These are phyloP conservation scores for Odontocolon sp. DNA, from an alignment of 2,888 invertebrate species.

Conservation along the genomic window DNA sequence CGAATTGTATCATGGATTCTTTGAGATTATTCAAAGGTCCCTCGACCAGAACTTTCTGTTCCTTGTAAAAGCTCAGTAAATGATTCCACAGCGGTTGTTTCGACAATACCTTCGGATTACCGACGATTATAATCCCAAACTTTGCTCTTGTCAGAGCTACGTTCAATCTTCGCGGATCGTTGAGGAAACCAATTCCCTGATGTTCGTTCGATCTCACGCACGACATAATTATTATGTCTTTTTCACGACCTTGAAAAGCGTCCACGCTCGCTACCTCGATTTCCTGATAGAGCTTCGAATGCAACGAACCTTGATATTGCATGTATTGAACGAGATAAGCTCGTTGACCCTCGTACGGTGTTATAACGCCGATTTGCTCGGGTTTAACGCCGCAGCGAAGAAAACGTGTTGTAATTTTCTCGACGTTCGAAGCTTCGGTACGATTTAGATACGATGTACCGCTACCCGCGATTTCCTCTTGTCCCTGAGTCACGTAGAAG, in stretches of 20 bases:
- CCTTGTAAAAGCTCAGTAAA: constrained; percentile 97
- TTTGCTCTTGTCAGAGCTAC: constrained; percentile 98
- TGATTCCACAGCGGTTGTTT: constrained; percentile 99
- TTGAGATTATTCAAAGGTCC: constrained; percentile 98
- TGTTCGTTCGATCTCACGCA: constrained; percentile 99
- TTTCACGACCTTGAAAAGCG: constrained; percentile 99
- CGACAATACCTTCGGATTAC: constrained; percentile 99
- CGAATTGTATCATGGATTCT: constrained; percentile 97
- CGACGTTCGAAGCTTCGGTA: constrained; percentile 99
- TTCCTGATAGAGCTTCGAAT: constrained; percentile 98
- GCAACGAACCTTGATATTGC: constrained; percentile 98
- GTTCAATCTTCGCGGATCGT: constrained; percentile 98
- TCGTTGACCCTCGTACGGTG: constrained; percentile 99
- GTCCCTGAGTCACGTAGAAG: constrained; percentile 98
- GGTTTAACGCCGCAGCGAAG: constrained; percentile 97
- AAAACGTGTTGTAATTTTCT: constrained; percentile 98
- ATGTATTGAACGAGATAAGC: constrained; percentile 99
- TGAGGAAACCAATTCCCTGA: constrained; percentile 99
- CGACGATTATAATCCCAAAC: constrained; percentile 98
- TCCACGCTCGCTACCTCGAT: constrained; percentile 99
- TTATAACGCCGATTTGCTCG: constrained; percentile 99
- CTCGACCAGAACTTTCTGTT: constrained; percentile 97
- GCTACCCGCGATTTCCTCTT: constrained; percentile 99
- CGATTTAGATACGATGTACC: constrained; percentile 99
- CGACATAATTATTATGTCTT: constrained; percentile 99